Percentiles rank a stretch among this genome's conserved stretches.
These are phyloP conservation scores for Daktulosphaira vitifoliae DNA, from an alignment of 1,140 invertebrate species.

Conservation along the genomic window DNA sequence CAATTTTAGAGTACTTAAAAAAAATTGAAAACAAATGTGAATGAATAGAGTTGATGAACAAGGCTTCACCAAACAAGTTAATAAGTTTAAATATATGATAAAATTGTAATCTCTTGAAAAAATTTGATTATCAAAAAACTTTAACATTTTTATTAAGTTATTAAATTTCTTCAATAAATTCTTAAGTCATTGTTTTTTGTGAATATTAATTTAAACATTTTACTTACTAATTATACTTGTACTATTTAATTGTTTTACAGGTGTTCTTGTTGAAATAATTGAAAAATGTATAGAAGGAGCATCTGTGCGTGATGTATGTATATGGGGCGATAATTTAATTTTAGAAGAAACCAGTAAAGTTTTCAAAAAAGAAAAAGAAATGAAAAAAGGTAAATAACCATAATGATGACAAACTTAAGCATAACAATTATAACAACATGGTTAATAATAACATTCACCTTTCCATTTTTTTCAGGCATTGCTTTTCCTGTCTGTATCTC, in stretches of 20 bases:
- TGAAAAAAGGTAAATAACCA: conserved; percentile 80
- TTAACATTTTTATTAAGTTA: too few species aligned
- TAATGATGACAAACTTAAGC: neutral
- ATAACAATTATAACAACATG: too few species aligned
- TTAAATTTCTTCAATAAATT: too few species aligned
- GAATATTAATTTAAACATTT: too few species aligned
- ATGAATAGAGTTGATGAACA: too few species aligned
- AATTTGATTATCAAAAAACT: too few species aligned
- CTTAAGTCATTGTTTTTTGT: too few species aligned
- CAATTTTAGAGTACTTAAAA: too few species aligned
- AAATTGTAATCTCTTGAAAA: too few species aligned
- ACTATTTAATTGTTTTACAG: conserved; percentile 52
- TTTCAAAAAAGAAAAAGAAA: conserved; percentile 97
- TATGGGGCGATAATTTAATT: conserved; percentile 80
- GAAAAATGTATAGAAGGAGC: conserved; percentile 77
- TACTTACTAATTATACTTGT: neutral
- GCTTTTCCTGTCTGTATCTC: conserved; percentile 98
- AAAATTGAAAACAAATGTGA: too few species aligned
- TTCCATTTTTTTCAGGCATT: conserved; percentile 52
- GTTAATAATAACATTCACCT: neutral
- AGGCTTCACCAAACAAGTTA: too few species aligned
- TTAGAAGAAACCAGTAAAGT: conserved; percentile 89
- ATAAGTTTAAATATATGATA: too few species aligned
- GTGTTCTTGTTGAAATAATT: conserved; percentile 78
- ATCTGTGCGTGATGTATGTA: conserved; percentile 85